A percentile compares a stretch with the other conserved stretches of the same genome.
Conservation (phyloP, 2,888 invertebrate species). For the Sphaeridia pumilis region DNA sequence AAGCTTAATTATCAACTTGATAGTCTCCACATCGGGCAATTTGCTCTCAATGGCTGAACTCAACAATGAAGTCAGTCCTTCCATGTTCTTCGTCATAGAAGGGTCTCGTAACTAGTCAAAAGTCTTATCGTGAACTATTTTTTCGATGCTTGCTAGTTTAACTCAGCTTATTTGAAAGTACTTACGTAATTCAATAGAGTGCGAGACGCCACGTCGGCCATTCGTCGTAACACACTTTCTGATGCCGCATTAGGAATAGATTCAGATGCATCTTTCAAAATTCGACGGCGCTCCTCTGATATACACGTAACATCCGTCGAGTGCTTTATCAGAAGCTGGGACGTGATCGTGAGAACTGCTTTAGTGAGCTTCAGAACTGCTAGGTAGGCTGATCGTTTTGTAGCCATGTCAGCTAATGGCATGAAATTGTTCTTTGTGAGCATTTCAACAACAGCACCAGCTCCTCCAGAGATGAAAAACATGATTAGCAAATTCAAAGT, state of each 20-base stretch:
- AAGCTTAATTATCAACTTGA: slow-evolving; percentile 60
- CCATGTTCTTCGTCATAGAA: slow-evolving; percentile 37
- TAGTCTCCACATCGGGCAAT: slow-evolving; percentile 59
- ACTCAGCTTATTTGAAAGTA: too few relatives aligned
- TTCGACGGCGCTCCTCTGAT: slow-evolving; percentile 23
- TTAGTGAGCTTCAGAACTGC: slow-evolving; percentile 80
- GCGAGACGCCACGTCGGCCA: slow-evolving; percentile 70
- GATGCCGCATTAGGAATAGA: slow-evolving; percentile 62
- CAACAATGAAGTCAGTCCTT: slow-evolving; percentile 21
- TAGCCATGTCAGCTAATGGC: slow-evolving; percentile 62
- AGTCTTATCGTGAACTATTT: background rate
- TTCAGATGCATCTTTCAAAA: slow-evolving; percentile 39
- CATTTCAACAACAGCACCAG: slow-evolving; percentile 61
- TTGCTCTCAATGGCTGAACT: slow-evolving; percentile 44
- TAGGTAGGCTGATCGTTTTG: slow-evolving; percentile 70
- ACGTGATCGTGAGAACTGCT: slow-evolving; percentile 73
- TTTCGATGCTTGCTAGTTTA: too few relatives aligned
- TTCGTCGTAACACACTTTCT: slow-evolving; percentile 71
- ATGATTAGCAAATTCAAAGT: slow-evolving; percentile 29
- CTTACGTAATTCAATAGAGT: slow-evolving; percentile 62
- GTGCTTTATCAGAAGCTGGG: slow-evolving; percentile 58
- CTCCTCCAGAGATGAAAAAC: slow-evolving; percentile 47
- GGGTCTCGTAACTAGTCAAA: slow-evolving; percentile 38
- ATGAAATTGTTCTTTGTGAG: slow-evolving; percentile 74
- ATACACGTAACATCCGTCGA: slow-evolving; percentile 24